A percentile compares a stretch with the other conserved stretches of the same genome.
Evolutionary conservation across 2,888 invertebrate species (phyloP).

Genomic region (Alloplasta piceator): DNA sequence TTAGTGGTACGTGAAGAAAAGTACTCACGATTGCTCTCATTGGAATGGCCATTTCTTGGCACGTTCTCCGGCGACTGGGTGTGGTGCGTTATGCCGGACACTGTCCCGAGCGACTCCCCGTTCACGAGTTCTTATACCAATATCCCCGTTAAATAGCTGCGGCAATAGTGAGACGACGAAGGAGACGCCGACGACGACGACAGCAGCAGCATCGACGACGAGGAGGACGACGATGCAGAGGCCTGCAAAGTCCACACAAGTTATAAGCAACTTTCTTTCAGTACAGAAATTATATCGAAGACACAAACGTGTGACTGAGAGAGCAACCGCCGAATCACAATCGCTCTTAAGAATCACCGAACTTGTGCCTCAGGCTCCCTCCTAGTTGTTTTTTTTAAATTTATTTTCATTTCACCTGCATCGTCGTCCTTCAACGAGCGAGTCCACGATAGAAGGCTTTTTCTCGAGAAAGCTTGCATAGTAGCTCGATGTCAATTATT

Average conservation of each 20-base stretch:
- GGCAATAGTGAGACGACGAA: constrained; percentile 52
- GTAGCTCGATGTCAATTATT: neutral
- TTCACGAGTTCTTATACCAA: constrained; percentile 81
- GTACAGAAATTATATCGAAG: constrained; percentile 51
- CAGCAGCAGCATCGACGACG: constrained; percentile 42
- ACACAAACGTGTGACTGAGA: constrained; percentile 7
- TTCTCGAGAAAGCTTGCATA: constrained; percentile 23
- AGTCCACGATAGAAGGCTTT: neutral
- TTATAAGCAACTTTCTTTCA: constrained; percentile 64
- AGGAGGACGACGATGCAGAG: constrained; percentile 28
- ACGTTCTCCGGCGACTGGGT: constrained; percentile 76
- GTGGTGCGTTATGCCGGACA: constrained; percentile 80
- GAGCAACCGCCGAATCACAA: constrained; percentile 54
- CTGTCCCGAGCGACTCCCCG: constrained; percentile 79
- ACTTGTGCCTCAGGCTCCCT: constrained; percentile 28
- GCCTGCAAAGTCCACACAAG: constrained; percentile 1
- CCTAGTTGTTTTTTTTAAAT: constrained; percentile 34
- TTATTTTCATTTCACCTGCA: constrained; percentile 46
- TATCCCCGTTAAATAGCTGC: constrained; percentile 81
- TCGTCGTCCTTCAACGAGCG: constrained; percentile 35
- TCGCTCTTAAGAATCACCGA: constrained; percentile 33
- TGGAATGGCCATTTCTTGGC: constrained; percentile 67
- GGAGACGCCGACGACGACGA: constrained; percentile 5
- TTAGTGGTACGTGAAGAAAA: neutral
- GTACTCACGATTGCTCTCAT: constrained; percentile 75